Evolutionary conservation across 1,140 invertebrate genomes (phyloP).

Genomic region (Episyrphus balteatus): DNA sequence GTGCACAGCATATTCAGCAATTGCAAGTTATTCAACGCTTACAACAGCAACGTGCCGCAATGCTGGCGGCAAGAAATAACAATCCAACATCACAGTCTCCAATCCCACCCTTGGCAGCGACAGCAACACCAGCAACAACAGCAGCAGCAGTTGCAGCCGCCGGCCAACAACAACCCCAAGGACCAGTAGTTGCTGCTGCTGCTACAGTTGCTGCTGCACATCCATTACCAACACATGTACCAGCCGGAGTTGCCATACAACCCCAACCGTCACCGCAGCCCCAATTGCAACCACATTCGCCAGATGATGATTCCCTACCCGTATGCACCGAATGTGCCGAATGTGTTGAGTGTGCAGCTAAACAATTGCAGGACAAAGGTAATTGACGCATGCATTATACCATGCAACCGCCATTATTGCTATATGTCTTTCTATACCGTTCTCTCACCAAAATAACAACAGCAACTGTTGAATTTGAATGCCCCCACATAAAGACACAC

Average conservation of each 20-base stretch:
- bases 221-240: neutral
- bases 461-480: too few species aligned
- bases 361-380: slow-evolving; percentile 35
- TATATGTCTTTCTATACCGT: too few species aligned
- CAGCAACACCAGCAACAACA: slow-evolving; percentile 4
- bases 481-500: too few species aligned
- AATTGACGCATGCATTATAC: slow-evolving; percentile 6
- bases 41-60: slow-evolving; percentile 38
- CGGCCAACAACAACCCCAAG: neutral
- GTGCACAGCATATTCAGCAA: slow-evolving; percentile 47
- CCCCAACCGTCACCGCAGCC: neutral
- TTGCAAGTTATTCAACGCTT: slow-evolving; percentile 42
- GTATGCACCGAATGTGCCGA: slow-evolving; percentile 36
- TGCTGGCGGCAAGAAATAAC: slow-evolving; percentile 32
- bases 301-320: slow-evolving; percentile 27
- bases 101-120: slow-evolving; percentile 17
- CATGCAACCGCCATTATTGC: too few species aligned
- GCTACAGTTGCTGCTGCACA: slow-evolving; percentile 15
- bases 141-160: slow-evolving; percentile 10
- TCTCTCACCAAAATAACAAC: too few species aligned
- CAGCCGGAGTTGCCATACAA: slow-evolving; percentile 15
- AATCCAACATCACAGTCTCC: slow-evolving; percentile 18
- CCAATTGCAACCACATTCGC: slow-evolving; percentile 10
- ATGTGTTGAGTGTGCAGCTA: slow-evolving; percentile 36
- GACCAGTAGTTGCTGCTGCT: slow-evolving; percentile 1